Evolutionary conservation across 1,140 invertebrate genomes (phyloP), one percentile per base, ranked within the genome.

Genomic region (Camponotus vicinus): DNA sequence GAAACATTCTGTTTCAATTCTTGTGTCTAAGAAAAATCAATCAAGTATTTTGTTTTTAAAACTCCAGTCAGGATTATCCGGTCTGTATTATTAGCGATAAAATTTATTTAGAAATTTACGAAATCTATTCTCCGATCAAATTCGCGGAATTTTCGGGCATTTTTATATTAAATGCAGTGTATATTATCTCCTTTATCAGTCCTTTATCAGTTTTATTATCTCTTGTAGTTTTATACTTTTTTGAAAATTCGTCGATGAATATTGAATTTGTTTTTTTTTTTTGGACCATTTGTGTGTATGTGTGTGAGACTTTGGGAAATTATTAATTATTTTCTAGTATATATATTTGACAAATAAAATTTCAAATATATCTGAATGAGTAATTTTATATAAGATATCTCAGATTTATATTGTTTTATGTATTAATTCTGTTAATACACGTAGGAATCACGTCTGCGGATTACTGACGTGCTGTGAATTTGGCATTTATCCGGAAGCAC

Each of bases 31-130:
- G 18, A 40, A 69, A 40, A 6, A 42, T 40, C 3, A 8, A 0
- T 3, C 15, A 9, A 40, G 11, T 45, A 64, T 42, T 78, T 78
- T 64, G 27, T 77, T 21, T 67, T 40, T 69, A 40, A 64, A 49
- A 0, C 9, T 71, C 21, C 15, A 8, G 27, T 27, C 27, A 27
- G 27, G 27, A 42, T 45, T 69, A 79, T 70, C 34, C 45, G 49
- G 34, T 6, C 13, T 9, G 49, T 4, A 11, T 42, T 80, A 71
- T 80, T 71, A 21, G 42, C 64, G 15, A 71, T 80, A 42, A 70
- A 80, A 71, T 71, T 42, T 57, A 80, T 59, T 80, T 80, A 80
- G 57, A 13, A 37, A 18, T 27, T 27, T 27, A 0, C 27, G 21
- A 42, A 80, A 57, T 42, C 5, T 34, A 21, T n/a, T 9, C 13